These are phyloP conservation scores for Tipula confusa DNA, from an alignment of 2,888 invertebrate species.

Conservation along the genomic window DNA sequence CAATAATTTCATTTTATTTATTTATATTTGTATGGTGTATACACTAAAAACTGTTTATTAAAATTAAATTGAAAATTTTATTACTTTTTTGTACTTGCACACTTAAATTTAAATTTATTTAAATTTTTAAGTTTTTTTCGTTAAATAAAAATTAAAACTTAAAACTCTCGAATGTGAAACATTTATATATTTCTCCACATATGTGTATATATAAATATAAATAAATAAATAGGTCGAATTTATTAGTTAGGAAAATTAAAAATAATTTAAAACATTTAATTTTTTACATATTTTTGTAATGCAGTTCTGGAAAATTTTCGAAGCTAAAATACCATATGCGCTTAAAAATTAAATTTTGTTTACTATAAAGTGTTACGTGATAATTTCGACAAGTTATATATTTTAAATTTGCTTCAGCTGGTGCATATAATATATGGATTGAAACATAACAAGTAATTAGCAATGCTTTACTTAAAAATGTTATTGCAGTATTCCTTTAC, in stretches of 20 bases:
- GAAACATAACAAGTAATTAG: too few species aligned
- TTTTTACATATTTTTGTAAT: too few species aligned
- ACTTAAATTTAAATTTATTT: neutral
- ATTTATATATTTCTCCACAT: neutral
- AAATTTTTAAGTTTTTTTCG: neutral
- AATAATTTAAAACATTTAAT: too few species aligned
- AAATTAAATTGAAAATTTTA: conserved; percentile 25
- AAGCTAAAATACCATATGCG: too few species aligned
- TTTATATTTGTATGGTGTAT: neutral
- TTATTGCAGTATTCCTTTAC: too few species aligned
- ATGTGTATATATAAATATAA: neutral
- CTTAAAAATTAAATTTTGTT: too few species aligned
- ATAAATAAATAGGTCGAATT: neutral
- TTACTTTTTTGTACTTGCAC: neutral
- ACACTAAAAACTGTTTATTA: neutral
- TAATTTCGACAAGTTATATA: too few species aligned
- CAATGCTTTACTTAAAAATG: too few species aligned
- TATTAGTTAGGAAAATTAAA: neutral
- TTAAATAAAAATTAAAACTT: conserved; percentile 8
- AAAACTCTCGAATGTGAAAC: neutral
- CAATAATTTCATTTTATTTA: neutral
- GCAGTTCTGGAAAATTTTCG: too few species aligned
- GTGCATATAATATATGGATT: too few species aligned
- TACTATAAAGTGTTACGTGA: too few species aligned
- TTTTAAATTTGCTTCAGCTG: too few species aligned